A percentile compares a stretch with the other conserved stretches of the same genome.
Evolutionary conservation across 2,888 invertebrate genomes (phyloP).

Genomic region (Protodeltote pygarga): DNA sequence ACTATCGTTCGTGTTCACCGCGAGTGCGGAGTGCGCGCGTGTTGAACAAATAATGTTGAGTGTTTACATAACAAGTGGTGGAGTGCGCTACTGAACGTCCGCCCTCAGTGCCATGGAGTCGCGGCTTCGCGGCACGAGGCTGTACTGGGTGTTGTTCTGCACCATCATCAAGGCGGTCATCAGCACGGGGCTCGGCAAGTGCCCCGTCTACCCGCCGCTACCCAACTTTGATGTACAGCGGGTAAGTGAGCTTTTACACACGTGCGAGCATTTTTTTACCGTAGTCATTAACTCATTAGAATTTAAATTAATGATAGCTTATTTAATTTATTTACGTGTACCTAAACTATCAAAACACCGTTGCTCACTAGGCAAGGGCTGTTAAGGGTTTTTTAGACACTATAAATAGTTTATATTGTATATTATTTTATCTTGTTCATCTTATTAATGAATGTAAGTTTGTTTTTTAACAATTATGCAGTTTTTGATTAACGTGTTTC

Average conservation of each 20-base stretch:
- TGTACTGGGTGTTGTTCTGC: constrained; percentile 63
- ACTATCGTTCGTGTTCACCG: constrained; percentile 23
- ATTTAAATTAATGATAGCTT: no score
- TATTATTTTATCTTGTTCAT: no score
- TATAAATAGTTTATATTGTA: no score
- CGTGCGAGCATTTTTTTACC: constrained; percentile 6
- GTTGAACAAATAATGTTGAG: constrained; percentile 57
- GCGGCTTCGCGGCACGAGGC: constrained; percentile 57
- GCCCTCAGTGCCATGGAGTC: constrained; percentile 69
- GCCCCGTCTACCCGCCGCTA: constrained; percentile 89
- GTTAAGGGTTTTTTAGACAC: no score
- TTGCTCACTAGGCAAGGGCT: no score
- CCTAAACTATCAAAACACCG: no score
- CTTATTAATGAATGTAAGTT: no score
- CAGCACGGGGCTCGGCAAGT: constrained; percentile 88
- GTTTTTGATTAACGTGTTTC: no score
- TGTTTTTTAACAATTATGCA: no score
- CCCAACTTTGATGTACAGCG: constrained; percentile 88
- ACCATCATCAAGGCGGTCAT: constrained; percentile 60
- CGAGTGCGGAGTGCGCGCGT: constrained; percentile 42
- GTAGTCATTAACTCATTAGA: constrained; percentile 5
- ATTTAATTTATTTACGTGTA: no score
- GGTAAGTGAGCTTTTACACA: constrained; percentile 77
- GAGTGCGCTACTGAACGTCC: constrained; percentile 23
- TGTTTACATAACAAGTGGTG: constrained; percentile 53